Evolutionary conservation across 2,797 vertebrate species (phyloP).

Genomic region (Crypturellus tataupa): DNA sequence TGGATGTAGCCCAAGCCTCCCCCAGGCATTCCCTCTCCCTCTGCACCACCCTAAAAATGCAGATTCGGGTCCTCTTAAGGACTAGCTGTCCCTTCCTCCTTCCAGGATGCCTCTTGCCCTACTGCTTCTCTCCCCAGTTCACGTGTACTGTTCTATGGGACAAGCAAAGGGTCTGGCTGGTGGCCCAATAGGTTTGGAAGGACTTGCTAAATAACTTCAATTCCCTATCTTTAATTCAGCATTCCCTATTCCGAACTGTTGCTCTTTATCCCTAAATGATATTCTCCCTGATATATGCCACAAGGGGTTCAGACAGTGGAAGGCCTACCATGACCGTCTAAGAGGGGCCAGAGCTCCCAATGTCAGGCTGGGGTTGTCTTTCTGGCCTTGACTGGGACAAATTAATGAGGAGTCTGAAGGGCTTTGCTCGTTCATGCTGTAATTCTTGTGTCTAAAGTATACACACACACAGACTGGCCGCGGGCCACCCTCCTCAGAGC

Average conservation of each 20-base stretch:
- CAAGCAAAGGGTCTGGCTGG: background rate
- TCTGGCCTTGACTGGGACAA: background rate
- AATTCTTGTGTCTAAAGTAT: background rate
- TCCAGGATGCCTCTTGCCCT: background rate
- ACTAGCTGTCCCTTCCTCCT: background rate
- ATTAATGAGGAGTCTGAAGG: background rate
- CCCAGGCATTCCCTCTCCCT: background rate
- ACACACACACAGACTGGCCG: rapidly evolving
- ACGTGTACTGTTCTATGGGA: rapidly evolving
- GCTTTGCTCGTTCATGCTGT: background rate
- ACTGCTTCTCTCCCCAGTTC: background rate
- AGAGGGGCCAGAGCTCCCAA: background rate
- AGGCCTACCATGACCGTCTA: background rate
- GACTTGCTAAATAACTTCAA: background rate
- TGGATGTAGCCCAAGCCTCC: background rate
- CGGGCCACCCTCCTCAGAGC: background rate
- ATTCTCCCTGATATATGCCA: background rate
- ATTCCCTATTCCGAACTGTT: background rate
- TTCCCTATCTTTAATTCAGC: background rate
- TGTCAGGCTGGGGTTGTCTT: background rate
- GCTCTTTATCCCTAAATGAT: background rate
- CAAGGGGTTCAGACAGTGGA: rapidly evolving
- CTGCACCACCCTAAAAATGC: background rate
- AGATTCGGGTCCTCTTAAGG: background rate
- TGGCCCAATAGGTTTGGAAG: background rate